Conservation (phyloP, 2,113 vertebrate genomes). For the Danio rerio region DNA sequence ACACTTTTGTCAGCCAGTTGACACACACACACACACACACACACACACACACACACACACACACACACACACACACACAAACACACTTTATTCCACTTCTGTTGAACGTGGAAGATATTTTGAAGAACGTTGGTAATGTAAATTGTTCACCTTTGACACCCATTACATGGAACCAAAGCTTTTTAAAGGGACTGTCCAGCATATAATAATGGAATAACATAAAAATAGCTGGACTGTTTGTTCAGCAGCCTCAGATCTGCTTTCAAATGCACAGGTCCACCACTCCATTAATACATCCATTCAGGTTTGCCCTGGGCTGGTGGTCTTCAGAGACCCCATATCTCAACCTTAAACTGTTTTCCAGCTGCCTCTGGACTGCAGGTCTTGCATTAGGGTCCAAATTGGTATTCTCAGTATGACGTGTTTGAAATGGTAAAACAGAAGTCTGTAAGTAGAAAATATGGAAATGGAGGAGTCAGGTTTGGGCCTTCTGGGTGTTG, state of each 20-base stretch:
- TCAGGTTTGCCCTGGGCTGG: slow-evolving; percentile 7
- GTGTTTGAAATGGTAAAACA: slow-evolving; percentile 53
- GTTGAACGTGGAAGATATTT: background rate
- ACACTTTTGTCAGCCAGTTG: background rate
- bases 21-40: background rate
- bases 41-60: background rate
- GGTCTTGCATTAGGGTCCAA: slow-evolving; percentile 21
- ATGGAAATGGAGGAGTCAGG: slow-evolving; percentile 55
- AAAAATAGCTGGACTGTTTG: background rate
- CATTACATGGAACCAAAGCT: background rate
- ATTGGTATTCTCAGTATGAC: slow-evolving; percentile 54
- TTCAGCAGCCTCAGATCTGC: slow-evolving; percentile 7
- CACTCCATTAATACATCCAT: slow-evolving; percentile 28
- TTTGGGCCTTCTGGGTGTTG: slow-evolving; percentile 42
- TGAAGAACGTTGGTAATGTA: background rate
- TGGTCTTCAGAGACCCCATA: slow-evolving; percentile 3
- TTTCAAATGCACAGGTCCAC: slow-evolving; percentile 33
- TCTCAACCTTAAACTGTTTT: slow-evolving; percentile 50
- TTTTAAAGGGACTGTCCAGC: too few species aligned
- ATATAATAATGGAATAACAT: too few species aligned
- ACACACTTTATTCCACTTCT: background rate
- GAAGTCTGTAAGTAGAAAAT: slow-evolving; percentile 47
- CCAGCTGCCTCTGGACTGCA: slow-evolving; percentile 47
- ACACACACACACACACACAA: too few species aligned
- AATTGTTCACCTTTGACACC: background rate